phyloP scores from a whole-genome alignment of 1,140 invertebrate species.

The Listronotus oregonensis region DNA sequence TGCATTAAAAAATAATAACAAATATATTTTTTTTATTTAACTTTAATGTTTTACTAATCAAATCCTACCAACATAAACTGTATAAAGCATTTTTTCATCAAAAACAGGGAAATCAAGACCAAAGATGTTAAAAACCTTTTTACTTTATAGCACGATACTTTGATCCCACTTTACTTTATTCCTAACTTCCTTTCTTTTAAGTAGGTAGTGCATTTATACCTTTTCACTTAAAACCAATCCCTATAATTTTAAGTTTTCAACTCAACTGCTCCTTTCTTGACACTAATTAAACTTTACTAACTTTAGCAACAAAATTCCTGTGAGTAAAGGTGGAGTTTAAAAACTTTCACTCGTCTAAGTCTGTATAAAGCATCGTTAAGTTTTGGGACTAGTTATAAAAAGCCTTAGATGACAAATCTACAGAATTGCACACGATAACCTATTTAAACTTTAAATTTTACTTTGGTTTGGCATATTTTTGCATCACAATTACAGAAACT shows the following conservation, averaged over 20 bases:
- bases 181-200: neutral
- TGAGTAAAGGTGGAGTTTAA: constrained; percentile 2
- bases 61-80: too few relatives aligned
- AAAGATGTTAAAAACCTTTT: too few relatives aligned
- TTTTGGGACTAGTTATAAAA: neutral
- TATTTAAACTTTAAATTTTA: too few relatives aligned
- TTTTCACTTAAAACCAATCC: neutral
- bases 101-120: neutral
- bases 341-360: neutral
- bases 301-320: neutral
- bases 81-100: neutral
- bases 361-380: constrained; percentile 9
- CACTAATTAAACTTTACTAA: constrained; percentile 9
- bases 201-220: neutral
- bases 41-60: too few relatives aligned
- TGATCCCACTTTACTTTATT: neutral
- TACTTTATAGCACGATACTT: neutral
- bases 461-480: too few relatives aligned
- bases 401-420: constrained; percentile 7
- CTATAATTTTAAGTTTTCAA: constrained; percentile 10
- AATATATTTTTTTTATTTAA: too few relatives aligned
- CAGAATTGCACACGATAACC: too few relatives aligned
- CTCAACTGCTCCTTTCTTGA: constrained; percentile 8
- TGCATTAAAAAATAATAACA: too few relatives aligned
- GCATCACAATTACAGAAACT: too few relatives aligned